phyloP scores from a whole-genome alignment of 2,113 vertebrate genomes.

The Coptodon bakossiorum region DNA sequence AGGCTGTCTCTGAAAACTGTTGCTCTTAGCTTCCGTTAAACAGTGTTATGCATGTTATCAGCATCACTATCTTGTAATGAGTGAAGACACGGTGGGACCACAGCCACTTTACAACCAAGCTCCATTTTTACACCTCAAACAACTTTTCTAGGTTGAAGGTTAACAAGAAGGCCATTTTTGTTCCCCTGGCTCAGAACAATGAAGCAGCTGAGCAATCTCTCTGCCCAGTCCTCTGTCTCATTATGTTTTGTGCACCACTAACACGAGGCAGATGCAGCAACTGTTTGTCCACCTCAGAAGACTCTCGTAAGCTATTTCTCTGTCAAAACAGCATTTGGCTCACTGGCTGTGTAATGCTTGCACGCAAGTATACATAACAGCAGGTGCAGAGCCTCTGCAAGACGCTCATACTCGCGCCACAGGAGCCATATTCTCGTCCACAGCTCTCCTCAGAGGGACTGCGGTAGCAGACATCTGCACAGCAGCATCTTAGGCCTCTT shows the following conservation, averaged over 20 bases:
- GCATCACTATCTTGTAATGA: background rate
- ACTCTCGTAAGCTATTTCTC: background rate
- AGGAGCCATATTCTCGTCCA: background rate
- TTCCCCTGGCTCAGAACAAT: background rate
- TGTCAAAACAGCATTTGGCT: background rate
- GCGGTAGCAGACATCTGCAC: background rate
- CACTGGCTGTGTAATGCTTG: background rate
- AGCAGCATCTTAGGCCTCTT: background rate
- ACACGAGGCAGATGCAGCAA: background rate
- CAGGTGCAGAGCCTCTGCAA: background rate
- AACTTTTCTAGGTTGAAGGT: background rate
- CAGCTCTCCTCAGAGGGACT: background rate
- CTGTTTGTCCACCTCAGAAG: background rate
- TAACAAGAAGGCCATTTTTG: background rate
- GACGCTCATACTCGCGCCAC: background rate
- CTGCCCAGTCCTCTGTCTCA: background rate
- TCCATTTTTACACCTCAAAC: background rate
- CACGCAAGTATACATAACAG: background rate
- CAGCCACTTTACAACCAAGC: background rate
- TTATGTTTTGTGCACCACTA: background rate
- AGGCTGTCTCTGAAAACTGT: background rate
- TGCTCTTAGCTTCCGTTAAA: background rate
- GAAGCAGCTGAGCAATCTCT: background rate
- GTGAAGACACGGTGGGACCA: background rate
- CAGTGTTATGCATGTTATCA: background rate